These are phyloP conservation scores for Pseudomyrmex sp. DNA, from an alignment of 1,140 invertebrate species.

Conservation along the genomic window DNA sequence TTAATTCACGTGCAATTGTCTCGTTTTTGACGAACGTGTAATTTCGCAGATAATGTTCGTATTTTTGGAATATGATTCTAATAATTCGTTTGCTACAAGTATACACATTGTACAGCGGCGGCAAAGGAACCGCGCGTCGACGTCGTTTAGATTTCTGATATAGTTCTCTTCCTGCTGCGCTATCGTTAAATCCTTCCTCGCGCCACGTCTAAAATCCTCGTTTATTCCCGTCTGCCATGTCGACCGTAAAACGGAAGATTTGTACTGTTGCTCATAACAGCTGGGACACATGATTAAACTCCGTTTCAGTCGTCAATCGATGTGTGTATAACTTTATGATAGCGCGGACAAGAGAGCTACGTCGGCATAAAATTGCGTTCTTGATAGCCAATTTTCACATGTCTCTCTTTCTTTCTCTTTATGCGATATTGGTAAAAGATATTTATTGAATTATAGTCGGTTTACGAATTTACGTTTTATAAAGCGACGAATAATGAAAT, in stretches of 20 bases:
- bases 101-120: too few relatives aligned
- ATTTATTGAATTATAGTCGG: neutral
- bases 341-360: constrained; percentile 27
- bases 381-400: constrained; percentile 14
- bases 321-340: constrained; percentile 46
- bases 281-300: constrained; percentile 22
- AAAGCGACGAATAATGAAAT: neutral
- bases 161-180: neutral
- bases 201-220: constrained; percentile 40
- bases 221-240: constrained; percentile 50
- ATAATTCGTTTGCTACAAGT: too few relatives aligned
- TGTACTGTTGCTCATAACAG: constrained; percentile 50
- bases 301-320: constrained; percentile 31
- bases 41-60: too few relatives aligned
- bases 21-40: too few relatives aligned
- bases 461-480: neutral
- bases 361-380: constrained; percentile 13
- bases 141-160: too few relatives aligned
- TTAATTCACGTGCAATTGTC: too few relatives aligned
- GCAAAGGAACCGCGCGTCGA: too few relatives aligned
- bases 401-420: neutral
- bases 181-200: constrained; percentile 49
- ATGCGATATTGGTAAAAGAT: neutral
- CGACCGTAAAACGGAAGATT: constrained; percentile 55
- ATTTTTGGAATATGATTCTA: too few relatives aligned